These are phyloP conservation scores for Tursiops truncatus DNA, from an alignment of 2,113 vertebrate genomes.

Conservation along the genomic window DNA sequence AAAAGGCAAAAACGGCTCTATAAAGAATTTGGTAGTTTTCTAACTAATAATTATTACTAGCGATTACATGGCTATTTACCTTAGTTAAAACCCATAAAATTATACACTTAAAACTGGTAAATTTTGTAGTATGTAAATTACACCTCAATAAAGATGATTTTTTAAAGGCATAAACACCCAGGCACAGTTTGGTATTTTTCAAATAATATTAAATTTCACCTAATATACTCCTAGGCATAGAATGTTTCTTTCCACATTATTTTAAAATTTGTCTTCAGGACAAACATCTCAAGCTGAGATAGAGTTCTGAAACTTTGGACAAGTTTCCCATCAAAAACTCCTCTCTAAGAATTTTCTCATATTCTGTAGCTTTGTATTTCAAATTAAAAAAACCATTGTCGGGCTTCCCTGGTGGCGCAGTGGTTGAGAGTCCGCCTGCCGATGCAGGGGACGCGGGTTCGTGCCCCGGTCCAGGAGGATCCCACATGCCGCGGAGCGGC, in stretches of 20 bases:
- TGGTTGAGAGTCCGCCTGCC: no score
- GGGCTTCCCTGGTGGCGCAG: no score
- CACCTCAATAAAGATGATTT: neutral
- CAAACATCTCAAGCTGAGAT: neutral
- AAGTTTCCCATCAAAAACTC: neutral
- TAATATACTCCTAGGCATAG: neutral
- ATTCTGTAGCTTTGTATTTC: neutral
- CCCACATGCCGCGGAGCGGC: no score
- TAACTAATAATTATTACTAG: neutral
- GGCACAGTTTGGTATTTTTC: neutral
- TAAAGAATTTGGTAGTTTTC: neutral
- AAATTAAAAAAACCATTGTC: neutral
- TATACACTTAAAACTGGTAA: neutral
- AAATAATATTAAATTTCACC: neutral
- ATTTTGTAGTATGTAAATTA: neutral
- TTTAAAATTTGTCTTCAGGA: neutral
- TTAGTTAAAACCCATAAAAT: neutral
- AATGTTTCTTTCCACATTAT: neutral
- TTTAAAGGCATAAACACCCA: neutral
- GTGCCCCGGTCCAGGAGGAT: no score
- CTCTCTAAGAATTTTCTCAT: neutral
- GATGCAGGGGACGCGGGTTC: no score
- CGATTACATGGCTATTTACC: neutral
- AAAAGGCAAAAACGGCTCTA: neutral
- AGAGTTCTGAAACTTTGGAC: neutral